phyloP scores from a whole-genome alignment of 2,888 invertebrate genomes.

The Horisme vitalbata region DNA sequence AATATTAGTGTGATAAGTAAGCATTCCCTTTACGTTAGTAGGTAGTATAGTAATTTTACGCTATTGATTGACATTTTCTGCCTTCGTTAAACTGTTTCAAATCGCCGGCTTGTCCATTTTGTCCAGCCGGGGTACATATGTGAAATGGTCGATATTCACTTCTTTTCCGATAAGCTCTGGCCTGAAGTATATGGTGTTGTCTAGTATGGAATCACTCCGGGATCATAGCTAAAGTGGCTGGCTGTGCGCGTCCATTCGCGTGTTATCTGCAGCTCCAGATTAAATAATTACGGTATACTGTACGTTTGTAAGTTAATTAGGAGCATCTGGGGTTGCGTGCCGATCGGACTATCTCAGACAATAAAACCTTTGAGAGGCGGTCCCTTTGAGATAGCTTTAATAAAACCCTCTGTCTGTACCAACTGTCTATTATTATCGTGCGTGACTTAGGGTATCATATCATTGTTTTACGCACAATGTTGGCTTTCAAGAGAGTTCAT shows the following conservation, averaged over 20 bases:
- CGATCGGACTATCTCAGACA: slow-evolving; percentile 54
- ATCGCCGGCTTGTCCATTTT: too few relatives aligned
- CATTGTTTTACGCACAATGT: slow-evolving; percentile 23
- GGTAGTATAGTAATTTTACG: too few relatives aligned
- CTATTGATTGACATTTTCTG: too few relatives aligned
- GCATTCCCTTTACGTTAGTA: too few relatives aligned
- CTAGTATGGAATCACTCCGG: too few relatives aligned
- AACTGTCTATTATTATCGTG: slow-evolving; percentile 45
- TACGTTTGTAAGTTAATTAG: slow-evolving; percentile 66
- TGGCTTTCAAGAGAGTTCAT: slow-evolving; percentile 14
- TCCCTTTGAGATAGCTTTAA: slow-evolving; percentile 60
- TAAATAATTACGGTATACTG: slow-evolving; percentile 34
- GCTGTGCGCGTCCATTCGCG: slow-evolving; percentile 39
- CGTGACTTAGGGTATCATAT: slow-evolving; percentile 32
- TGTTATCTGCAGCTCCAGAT: slow-evolving; percentile 34
- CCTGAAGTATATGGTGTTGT: too few relatives aligned
- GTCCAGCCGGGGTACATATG: too few relatives aligned
- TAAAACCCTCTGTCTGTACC: slow-evolving; percentile 51
- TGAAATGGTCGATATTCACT: too few relatives aligned
- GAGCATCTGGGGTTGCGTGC: slow-evolving; percentile 57
- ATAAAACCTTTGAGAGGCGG: slow-evolving; percentile 68
- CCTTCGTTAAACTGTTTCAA: too few relatives aligned
- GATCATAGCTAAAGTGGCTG: slow-evolving; percentile 25
- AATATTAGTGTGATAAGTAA: too few relatives aligned
- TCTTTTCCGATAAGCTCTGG: too few relatives aligned